Evolutionary conservation across 2,888 invertebrate species (phyloP).

Genomic region (Aplocera efformata): DNA sequence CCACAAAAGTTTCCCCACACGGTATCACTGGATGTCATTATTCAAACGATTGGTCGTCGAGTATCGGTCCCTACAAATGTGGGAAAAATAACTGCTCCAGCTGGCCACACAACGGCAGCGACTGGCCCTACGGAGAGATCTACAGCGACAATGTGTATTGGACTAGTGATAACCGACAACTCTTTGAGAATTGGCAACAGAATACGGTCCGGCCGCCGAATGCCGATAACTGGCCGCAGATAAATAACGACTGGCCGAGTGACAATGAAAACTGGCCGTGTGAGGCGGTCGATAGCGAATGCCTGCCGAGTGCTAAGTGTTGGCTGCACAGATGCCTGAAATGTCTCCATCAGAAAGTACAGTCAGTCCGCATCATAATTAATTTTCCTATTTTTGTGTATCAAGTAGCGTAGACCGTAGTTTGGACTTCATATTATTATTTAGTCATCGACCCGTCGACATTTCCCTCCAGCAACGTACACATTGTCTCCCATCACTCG

Average conservation of each 20-base stretch:
- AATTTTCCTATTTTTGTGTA: neutral
- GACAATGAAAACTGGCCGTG: neutral
- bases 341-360: slow-evolving; percentile 44
- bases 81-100: neutral
- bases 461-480: no score
- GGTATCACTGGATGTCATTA: neutral
- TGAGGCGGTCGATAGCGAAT: neutral
- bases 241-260: neutral
- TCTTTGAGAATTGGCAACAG: neutral
- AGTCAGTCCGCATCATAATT: slow-evolving; percentile 41
- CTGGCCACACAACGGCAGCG: neutral
- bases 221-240: neutral
- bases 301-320: slow-evolving; percentile 3
- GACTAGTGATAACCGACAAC: no score
- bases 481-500: no score
- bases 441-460: no score
- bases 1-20: neutral
- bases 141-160: no score
- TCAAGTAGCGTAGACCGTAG: slow-evolving; percentile 3
- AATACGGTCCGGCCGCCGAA: no score
- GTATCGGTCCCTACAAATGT: no score
- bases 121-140: neutral
- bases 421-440: no score
- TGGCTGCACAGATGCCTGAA: slow-evolving; percentile 33
- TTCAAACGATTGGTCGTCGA: no score